phyloP scores from a whole-genome alignment of 2,888 invertebrate genomes.

The Pheosia gnoma region DNA sequence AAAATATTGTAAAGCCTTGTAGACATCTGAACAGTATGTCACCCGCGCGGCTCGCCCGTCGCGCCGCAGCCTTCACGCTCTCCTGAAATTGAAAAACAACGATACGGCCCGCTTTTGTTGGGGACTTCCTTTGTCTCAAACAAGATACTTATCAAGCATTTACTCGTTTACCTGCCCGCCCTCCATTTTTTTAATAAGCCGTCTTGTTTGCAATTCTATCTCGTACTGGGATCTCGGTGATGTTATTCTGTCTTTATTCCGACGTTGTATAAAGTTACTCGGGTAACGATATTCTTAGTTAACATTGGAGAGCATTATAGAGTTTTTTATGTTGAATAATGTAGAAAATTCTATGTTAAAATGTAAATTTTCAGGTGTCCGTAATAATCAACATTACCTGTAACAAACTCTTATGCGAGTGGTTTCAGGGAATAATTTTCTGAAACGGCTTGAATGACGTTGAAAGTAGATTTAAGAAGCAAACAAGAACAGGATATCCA shows the following conservation, averaged over 20 bases:
- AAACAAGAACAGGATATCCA: no score
- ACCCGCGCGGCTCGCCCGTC: conserved; percentile 14
- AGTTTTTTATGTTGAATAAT: conserved; percentile 6
- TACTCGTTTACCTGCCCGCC: conserved; percentile 73
- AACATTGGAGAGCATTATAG: conserved; percentile 11
- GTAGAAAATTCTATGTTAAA: not conserved
- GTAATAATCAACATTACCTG: not conserved
- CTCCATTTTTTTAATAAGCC: conserved; percentile 62
- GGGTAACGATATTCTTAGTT: conserved; percentile 32
- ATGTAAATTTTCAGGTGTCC: not conserved
- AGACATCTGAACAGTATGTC: conserved; percentile 4
- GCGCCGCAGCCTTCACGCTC: conserved; percentile 45
- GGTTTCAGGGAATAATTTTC: no score
- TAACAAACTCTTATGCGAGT: not conserved
- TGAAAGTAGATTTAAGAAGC: no score
- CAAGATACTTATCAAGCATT: conserved; percentile 77
- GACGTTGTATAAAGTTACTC: conserved; percentile 40
- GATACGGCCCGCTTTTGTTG: conserved; percentile 68
- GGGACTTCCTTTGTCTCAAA: conserved; percentile 72
- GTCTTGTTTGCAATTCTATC: conserved; percentile 46
- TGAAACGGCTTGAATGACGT: no score
- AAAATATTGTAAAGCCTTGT: not conserved
- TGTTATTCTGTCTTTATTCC: conserved; percentile 38
- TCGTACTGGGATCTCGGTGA: conserved; percentile 30
- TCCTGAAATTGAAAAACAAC: conserved; percentile 67